Percentiles rank a stretch among this genome's conserved stretches.
phyloP scores from a whole-genome alignment of 2,797 vertebrate species.

The Acridotheres tristis region DNA sequence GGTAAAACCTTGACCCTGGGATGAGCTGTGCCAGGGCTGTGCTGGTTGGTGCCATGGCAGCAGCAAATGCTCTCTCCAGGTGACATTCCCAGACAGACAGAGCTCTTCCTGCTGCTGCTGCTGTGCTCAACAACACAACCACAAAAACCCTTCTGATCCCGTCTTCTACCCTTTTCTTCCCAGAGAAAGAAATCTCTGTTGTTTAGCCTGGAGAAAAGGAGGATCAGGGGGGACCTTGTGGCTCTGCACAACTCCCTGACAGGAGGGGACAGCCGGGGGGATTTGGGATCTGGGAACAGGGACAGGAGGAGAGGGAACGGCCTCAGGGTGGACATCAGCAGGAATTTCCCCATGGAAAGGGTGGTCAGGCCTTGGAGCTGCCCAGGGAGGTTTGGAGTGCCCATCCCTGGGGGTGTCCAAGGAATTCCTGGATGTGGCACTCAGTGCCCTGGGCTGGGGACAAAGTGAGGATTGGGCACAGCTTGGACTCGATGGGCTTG shows the following conservation, averaged over 20 bases:
- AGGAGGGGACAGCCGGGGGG: not conserved
- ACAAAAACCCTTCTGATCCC: not conserved
- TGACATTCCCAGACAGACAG: not conserved
- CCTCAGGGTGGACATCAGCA: rapidly evolving
- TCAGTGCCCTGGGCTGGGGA: not conserved
- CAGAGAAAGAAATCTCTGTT: not conserved
- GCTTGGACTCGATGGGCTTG: rapidly evolving
- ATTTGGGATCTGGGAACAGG: not conserved
- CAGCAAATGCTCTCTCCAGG: rapidly evolving
- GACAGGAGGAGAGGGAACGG: not conserved
- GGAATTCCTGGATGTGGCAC: rapidly evolving
- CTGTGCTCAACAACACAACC: not conserved
- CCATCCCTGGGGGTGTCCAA: not conserved
- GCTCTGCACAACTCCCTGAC: not conserved
- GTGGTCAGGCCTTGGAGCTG: rapidly evolving
- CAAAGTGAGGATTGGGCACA: rapidly evolving
- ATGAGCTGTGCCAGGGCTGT: rapidly evolving
- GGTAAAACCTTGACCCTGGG: not conserved
- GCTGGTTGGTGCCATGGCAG: not conserved
- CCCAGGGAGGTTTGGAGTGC: not conserved
- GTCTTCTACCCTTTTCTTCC: not conserved
- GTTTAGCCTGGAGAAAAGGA: not conserved
- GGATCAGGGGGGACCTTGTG: not conserved
- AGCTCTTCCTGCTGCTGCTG: not conserved
- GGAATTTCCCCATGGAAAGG: not conserved